A percentile compares a stretch with the other conserved stretches of the same genome.
phyloP scores from a whole-genome alignment of 2,797 vertebrate genomes.

The Thunnus albacares region DNA sequence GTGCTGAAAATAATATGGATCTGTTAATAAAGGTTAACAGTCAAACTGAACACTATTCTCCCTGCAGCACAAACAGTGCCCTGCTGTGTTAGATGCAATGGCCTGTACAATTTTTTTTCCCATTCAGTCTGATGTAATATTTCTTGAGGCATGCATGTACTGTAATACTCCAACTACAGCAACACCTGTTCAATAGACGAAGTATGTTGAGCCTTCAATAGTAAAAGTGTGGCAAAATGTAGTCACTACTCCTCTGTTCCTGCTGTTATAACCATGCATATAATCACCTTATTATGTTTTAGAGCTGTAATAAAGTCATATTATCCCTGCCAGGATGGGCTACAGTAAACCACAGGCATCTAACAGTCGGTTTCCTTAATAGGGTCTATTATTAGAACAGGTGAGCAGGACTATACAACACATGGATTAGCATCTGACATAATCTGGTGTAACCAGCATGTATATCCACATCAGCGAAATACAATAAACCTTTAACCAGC shows the following conservation, averaged over 20 bases:
- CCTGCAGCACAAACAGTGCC: background rate
- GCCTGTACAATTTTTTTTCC: background rate
- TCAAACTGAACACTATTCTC: background rate
- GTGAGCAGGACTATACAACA: constrained; percentile 82
- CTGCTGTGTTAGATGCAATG: background rate
- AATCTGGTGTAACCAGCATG: constrained; percentile 82
- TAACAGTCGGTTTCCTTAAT: constrained; percentile 72
- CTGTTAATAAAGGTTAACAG: too few species aligned
- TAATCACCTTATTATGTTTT: background rate
- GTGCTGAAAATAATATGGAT: background rate
- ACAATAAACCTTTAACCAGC: constrained; percentile 42
- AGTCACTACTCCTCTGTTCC: background rate
- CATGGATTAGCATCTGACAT: constrained; percentile 87
- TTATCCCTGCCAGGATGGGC: background rate
- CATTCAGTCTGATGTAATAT: background rate
- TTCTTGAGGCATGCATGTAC: background rate
- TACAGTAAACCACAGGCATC: constrained; percentile 35
- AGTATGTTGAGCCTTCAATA: background rate
- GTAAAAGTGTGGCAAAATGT: background rate
- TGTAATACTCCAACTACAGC: background rate
- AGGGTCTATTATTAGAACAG: constrained; percentile 84
- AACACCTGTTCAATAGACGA: background rate
- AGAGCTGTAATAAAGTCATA: background rate
- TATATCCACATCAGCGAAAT: constrained; percentile 77
- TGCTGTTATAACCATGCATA: background rate